Base-by-base conservation (phyloP, 2,113 vertebrate species). In the Herpetotheres cachinnans region DNA sequence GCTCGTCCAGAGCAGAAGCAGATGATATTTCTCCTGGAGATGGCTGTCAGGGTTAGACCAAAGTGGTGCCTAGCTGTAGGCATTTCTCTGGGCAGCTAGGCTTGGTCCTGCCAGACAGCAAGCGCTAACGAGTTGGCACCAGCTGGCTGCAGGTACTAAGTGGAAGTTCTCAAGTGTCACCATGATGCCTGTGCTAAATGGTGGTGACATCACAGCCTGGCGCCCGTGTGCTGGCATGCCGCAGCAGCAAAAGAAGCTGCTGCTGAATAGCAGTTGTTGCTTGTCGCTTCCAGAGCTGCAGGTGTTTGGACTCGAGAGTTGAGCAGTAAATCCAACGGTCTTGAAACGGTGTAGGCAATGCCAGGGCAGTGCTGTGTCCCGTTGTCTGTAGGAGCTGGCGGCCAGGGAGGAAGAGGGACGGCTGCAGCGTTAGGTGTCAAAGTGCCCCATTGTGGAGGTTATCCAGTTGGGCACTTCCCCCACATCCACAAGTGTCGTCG, bases 151-250 rank as follows among this genome's bases (percentile, higher is more conserved):
- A 2, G 11, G 9, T 67, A 54, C 25, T 1, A 2, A 54, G 8
- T 21, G 11, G 4, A 63, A 24, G 12, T 29, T 73, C n/a, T 59
- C 44, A 73, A 34, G 55, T 5, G 2, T 77, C 49, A 59, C 47
- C 0, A 0, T 40, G 24, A 19, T 0, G 8, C 16, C 32, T 30
- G 38, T 86, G 42, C 14, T 61, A 3, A 34, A 6, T n/a, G 26
- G 20, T 2, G 1, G 52, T 83, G 52, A 44, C 56, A 65, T 17
- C 22, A 24, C 29, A 47, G 29, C 46, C 26, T 89, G 42, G n/a
- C 16, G 1, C 10, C 25, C 11, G 3, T 56, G 36, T 52, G 16
- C 22, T 83, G 62, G 22, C 82, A 42, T 62, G 58, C 56, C 76
- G 52, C 11, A 59, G 38, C 38, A 88, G 32, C 24, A 73, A 22